phyloP scores from a whole-genome alignment of 2,797 vertebrate species.

The Hippopotamyrus pictus region DNA sequence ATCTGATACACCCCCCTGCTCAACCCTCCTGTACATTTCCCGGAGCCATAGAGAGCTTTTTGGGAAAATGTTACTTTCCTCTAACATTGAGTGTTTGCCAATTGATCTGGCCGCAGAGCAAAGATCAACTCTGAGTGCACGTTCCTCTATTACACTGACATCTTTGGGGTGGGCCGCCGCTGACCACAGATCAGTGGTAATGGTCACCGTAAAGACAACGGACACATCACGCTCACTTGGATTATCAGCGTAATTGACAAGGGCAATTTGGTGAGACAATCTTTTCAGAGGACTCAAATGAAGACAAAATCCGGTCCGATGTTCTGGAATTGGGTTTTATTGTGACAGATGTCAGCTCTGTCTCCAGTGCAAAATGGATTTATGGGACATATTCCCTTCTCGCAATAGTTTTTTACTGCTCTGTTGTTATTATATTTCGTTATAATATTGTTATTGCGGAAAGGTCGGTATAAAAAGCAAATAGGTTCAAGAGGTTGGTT shows the following conservation, averaged over 20 bases:
- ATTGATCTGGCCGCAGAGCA: neutral
- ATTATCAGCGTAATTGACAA: neutral
- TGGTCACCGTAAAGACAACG: neutral
- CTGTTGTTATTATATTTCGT: neutral
- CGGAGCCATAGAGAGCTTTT: neutral
- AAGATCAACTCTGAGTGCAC: neutral
- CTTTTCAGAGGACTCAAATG: neutral
- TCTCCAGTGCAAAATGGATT: neutral
- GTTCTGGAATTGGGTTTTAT: neutral
- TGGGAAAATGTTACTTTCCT: neutral
- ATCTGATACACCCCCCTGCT: neutral
- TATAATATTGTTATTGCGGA: neutral
- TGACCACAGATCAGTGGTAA: conserved; percentile 9
- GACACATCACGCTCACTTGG: neutral
- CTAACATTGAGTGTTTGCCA: neutral
- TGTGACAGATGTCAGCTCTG: neutral
- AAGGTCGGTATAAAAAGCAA: neutral
- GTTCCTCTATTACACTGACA: neutral
- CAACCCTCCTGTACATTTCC: neutral
- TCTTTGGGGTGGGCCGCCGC: neutral
- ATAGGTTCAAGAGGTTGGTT: neutral
- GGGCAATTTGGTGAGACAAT: neutral
- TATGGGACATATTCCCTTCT: neutral
- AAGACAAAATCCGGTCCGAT: neutral
- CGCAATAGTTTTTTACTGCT: neutral